Percentiles rank a stretch among this genome's conserved stretches.
Conservation (phyloP, 2,797 vertebrate species). For the Coregonus ussuriensis region DNA sequence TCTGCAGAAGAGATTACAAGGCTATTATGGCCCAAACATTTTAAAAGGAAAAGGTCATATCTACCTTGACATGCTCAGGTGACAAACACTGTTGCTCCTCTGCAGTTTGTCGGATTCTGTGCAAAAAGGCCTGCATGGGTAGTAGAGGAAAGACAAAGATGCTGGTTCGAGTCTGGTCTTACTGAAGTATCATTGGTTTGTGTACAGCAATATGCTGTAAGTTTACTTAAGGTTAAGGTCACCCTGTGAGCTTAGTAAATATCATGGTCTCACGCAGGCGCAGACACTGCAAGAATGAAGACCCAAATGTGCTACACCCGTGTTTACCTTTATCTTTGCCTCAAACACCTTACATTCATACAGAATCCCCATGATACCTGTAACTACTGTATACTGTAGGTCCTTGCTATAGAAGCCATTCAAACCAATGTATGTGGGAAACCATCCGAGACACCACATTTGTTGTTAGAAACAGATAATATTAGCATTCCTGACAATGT, state of each 20-base stretch:
- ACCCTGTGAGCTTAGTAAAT: neutral
- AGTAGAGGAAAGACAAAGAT: conserved; percentile 3
- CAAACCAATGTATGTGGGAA: conserved; percentile 32
- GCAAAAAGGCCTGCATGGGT: conserved; percentile 86
- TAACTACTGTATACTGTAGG: neutral
- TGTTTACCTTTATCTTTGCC: neutral
- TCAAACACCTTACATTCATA: neutral
- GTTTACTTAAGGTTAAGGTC: neutral
- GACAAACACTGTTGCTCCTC: conserved; percentile 92
- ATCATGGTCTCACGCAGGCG: neutral
- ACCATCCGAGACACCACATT: conserved; percentile 26
- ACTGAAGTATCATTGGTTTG: neutral
- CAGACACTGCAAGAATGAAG: too few species aligned
- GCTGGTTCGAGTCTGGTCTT: neutral
- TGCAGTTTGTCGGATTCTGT: conserved; percentile 89
- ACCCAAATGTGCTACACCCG: neutral
- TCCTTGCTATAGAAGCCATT: conserved; percentile 14
- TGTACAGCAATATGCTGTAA: neutral
- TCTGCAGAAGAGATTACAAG: too few species aligned
- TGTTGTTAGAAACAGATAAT: too few species aligned
- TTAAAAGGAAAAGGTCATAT: neutral
- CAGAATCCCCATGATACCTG: neutral
- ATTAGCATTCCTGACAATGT: too few species aligned
- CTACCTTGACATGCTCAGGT: conserved; percentile 95
- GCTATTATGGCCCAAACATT: neutral